Conservation (phyloP, 2,113 vertebrate species). For the Chloroceryle aenea region DNA sequence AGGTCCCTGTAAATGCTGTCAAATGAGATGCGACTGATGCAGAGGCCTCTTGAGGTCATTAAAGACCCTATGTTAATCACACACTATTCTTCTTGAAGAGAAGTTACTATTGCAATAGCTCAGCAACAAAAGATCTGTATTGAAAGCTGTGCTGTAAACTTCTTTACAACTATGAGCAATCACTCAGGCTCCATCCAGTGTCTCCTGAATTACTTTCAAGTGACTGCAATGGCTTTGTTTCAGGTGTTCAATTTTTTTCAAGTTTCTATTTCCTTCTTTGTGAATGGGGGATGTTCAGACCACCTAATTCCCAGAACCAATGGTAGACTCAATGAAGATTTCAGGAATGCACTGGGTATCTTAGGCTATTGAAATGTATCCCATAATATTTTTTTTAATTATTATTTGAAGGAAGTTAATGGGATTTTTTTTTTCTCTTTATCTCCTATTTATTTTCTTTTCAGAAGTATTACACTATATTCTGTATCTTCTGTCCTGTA, state of each 20-base stretch:
- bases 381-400: neutral
- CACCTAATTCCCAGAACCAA: neutral
- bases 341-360: neutral
- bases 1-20: neutral
- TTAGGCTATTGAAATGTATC: neutral
- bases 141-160: neutral
- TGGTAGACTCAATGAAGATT: neutral
- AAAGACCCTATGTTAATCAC: neutral
- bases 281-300: neutral
- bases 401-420: neutral
- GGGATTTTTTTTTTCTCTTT: neutral
- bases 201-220: neutral
- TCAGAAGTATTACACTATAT: neutral
- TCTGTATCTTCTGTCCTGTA: neutral
- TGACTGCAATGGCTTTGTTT: neutral
- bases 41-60: neutral
- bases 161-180: neutral
- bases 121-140: neutral
- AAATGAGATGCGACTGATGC: neutral
- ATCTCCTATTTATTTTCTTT: neutral
- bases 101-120: neutral
- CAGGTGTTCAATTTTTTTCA: neutral
- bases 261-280: neutral
- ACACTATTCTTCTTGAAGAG: neutral
- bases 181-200: neutral